Evolutionary conservation across 2,797 vertebrate species (phyloP), one percentile per base, ranked within the genome.

Genomic region (Masticophis lateralis): DNA sequence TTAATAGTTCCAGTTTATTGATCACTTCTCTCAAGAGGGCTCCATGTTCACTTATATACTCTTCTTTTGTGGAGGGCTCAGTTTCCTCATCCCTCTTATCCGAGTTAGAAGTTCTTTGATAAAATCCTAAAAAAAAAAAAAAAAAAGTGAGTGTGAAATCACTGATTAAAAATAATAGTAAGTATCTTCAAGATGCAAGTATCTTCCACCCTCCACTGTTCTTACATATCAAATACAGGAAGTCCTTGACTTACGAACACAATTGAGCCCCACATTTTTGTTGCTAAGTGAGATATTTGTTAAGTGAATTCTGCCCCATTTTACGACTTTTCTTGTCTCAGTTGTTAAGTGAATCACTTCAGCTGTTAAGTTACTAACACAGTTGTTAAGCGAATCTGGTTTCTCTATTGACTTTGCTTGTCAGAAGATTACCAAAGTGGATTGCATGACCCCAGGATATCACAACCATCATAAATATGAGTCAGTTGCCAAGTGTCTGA

Each of bases 71-170:
- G 99, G 99, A 93, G 99, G 98, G 83, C 98, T 99, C 95, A 99
- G 98, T 98, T 99, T 99, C 95, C 99, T 98, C 99, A 99, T 99
- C 96, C 99, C 99, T 98, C 98, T 99, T 98, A 99, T 99, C 98
- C 98, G 98, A 96, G 98, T 98, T 92, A 99, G 98, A 97, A 99
- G 98, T 96, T 99, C 99, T 93, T 98, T 98, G 96, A 99, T 98
- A 97, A 99, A 99, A 96, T 98, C 98, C 99, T 99, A 96, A 37
- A 94, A 92, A 56, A 93, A 96, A 56, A 61, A 96, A 51, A 93
- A 96, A 55, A 56, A 96, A 91, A 95, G 91, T 94, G 88, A 43
- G 95, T 95, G 63, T 95, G 9, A 1, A 13, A 7, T 10, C 37
- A 10, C 57, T 32, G 37, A 93, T 61, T 43, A 86, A 27, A 27